These are phyloP conservation scores for Turdus rufiventris DNA, from an alignment of 2,113 vertebrate species.

Conservation along the genomic window DNA sequence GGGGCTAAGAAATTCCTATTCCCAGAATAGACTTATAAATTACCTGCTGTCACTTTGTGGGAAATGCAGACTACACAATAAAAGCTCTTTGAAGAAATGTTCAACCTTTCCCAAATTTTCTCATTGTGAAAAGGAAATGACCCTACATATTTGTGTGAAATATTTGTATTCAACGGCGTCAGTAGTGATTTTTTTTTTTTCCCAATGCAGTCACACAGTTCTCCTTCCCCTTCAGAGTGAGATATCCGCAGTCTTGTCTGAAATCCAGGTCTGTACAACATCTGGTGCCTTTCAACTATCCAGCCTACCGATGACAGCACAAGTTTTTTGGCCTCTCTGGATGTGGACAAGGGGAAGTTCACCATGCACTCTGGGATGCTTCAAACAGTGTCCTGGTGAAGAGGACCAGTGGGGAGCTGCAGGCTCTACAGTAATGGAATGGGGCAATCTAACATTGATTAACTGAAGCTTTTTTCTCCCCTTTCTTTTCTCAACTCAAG, in stretches of 20 bases:
- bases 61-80: conserved; percentile 38
- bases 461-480: background rate
- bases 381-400: accelerated
- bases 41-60: conserved; percentile 18
- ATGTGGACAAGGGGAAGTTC: background rate
- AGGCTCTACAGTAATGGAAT: background rate
- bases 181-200: background rate
- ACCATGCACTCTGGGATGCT: background rate
- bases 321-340: background rate
- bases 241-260: background rate
- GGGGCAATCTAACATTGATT: background rate
- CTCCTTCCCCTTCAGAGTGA: background rate
- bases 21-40: conserved; percentile 24
- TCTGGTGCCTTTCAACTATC: background rate
- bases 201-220: background rate
- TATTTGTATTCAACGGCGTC: background rate
- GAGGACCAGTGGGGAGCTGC: background rate
- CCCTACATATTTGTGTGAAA: conserved; percentile 23
- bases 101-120: conserved; percentile 18
- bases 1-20: conserved; percentile 2
- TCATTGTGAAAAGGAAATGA: conserved; percentile 39
- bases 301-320: background rate
- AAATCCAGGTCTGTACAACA: background rate
- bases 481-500: background rate
- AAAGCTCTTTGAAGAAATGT: background rate